Conservation (phyloP, 2,888 invertebrate species). For the Nesidiocoris tenuis region DNA sequence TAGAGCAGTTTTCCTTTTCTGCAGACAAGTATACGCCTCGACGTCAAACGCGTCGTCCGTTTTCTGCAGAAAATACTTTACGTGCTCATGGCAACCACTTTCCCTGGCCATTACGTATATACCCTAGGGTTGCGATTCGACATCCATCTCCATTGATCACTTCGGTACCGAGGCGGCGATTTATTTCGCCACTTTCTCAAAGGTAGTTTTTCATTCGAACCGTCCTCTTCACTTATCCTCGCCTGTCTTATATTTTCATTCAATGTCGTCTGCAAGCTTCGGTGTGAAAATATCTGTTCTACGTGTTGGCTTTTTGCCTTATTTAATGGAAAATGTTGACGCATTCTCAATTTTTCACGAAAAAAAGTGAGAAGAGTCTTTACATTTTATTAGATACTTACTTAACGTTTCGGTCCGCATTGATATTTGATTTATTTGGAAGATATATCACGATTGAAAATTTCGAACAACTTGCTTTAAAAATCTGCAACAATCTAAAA, state of each 20-base stretch:
- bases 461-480: too few species aligned
- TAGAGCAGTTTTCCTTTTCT: not conserved
- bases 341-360: too few species aligned
- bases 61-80: not conserved
- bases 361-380: too few species aligned
- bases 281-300: too few species aligned
- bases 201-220: not conserved
- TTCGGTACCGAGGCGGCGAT: not conserved
- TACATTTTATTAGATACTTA: too few species aligned
- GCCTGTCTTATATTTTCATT: not conserved
- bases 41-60: not conserved
- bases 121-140: not conserved
- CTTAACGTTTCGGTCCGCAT: too few species aligned
- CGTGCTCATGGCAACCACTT: slow-evolving; percentile 1
- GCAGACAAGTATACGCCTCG: not conserved
- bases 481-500: too few species aligned
- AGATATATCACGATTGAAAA: too few species aligned
- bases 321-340: too few species aligned
- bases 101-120: slow-evolving; percentile 4
- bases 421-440: too few species aligned
- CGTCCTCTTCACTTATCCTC: not conserved
- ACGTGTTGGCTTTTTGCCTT: too few species aligned
- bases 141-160: slow-evolving; percentile 29
- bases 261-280: not conserved
- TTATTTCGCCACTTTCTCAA: slow-evolving; percentile 14